phyloP scores from a whole-genome alignment of 2,888 invertebrate species.

The Leptinotarsa juncta region DNA sequence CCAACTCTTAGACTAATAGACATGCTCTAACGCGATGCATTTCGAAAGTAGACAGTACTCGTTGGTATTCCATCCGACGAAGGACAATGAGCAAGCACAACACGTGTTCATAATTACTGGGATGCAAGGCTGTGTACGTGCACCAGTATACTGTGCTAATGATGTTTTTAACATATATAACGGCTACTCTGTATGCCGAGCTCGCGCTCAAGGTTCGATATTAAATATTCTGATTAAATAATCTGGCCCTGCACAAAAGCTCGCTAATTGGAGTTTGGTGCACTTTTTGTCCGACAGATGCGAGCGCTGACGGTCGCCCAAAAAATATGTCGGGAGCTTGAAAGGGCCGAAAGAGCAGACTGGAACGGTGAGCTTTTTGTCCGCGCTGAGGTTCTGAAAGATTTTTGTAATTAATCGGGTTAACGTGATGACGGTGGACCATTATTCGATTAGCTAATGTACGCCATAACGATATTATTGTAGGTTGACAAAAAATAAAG shows the following conservation, averaged over 20 bases:
- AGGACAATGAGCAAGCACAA: slow-evolving; percentile 54
- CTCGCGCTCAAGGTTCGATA: slow-evolving; percentile 35
- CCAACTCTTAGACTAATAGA: not conserved
- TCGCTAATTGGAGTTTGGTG: slow-evolving; percentile 37
- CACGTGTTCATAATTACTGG: slow-evolving; percentile 57
- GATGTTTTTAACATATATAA: slow-evolving; percentile 50
- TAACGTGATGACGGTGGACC: too few relatives aligned
- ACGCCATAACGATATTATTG: too few relatives aligned
- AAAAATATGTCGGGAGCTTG: not conserved
- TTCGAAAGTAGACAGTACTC: slow-evolving; percentile 19
- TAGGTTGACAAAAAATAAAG: too few relatives aligned
- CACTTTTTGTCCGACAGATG: slow-evolving; percentile 30
- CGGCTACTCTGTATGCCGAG: slow-evolving; percentile 43
- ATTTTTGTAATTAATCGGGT: too few relatives aligned
- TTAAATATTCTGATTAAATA: slow-evolving; percentile 47
- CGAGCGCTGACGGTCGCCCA: slow-evolving; percentile 6
- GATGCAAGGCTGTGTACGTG: slow-evolving; percentile 48
- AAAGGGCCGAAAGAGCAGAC: not conserved
- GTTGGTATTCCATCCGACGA: slow-evolving; percentile 51
- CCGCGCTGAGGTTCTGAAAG: too few relatives aligned
- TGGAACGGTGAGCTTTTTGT: too few relatives aligned
- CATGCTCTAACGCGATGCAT: not conserved
- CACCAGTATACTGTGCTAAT: slow-evolving; percentile 47
- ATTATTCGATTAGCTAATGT: too few relatives aligned
- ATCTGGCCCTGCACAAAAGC: slow-evolving; percentile 39